A percentile compares a stretch with the other conserved stretches of the same genome.
Conservation (phyloP, 2,797 vertebrate genomes). For the Sardinella longiceps region DNA sequence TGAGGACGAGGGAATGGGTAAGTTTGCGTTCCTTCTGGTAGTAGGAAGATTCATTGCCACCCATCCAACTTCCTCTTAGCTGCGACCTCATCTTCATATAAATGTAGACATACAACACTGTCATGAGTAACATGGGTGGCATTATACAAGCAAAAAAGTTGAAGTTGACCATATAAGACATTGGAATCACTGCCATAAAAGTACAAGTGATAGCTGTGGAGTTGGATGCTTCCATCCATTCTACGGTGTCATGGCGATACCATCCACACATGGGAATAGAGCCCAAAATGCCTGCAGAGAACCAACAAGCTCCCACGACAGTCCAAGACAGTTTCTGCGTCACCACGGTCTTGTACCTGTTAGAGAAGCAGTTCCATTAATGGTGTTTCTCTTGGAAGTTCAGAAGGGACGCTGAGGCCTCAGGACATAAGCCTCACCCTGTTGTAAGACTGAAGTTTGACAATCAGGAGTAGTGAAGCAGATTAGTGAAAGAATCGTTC, state of each 20-base stretch:
- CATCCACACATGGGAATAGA: conserved; percentile 84
- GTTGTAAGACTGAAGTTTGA: too few species aligned
- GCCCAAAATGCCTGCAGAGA: conserved; percentile 76
- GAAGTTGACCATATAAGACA: conserved; percentile 86
- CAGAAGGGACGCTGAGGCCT: too few species aligned
- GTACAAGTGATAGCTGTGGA: conserved; percentile 55
- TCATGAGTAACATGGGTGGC: conserved; percentile 79
- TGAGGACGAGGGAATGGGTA: conserved; percentile 82
- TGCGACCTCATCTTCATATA: conserved; percentile 76
- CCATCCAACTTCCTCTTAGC: conserved; percentile 39
- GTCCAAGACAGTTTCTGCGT: conserved; percentile 74
- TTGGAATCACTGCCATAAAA: conserved; percentile 76
- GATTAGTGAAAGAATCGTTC: too few species aligned
- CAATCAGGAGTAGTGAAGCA: too few species aligned
- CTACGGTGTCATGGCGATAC: conserved; percentile 56
- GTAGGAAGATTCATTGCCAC: conserved; percentile 59
- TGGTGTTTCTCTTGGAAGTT: too few species aligned
- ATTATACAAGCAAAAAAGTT: conserved; percentile 79
- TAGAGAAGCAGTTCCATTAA: too few species aligned
- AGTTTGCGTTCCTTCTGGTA: conserved; percentile 80
- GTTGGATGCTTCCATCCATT: background rate
- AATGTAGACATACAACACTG: conserved; percentile 75
- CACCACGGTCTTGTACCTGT: conserved; percentile 79
- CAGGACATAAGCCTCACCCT: too few species aligned
- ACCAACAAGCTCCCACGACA: conserved; percentile 80